Percentiles rank a stretch among this genome's conserved stretches.
phyloP scores from a whole-genome alignment of 30 jellyfish, hydroid and myxozoan genomes.

The Turritopsis rubra region DNA sequence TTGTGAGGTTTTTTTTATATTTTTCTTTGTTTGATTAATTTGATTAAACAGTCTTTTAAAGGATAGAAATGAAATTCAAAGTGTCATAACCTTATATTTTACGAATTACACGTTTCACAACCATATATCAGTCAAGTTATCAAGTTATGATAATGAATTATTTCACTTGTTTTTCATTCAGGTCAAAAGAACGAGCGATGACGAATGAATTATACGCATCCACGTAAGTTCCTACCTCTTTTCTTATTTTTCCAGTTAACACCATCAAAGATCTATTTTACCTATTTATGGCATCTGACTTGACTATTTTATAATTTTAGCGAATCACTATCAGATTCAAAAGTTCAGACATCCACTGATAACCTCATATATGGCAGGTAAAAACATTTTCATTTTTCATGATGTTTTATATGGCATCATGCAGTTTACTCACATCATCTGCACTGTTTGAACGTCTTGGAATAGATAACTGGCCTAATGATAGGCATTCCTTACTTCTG shows the following conservation, averaged over 20 bases:
- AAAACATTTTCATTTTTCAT: neutral
- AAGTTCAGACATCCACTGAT: neutral
- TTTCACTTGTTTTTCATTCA: neutral
- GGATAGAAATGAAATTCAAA: too few relatives aligned
- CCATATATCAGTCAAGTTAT: too few relatives aligned
- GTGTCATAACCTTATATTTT: too few relatives aligned
- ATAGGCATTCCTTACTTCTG: constrained; percentile 5
- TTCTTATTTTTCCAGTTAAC: neutral
- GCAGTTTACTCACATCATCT: constrained; percentile 17
- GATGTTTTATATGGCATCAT: neutral
- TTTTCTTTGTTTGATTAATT: neutral
- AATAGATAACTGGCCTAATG: neutral
- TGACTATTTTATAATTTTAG: neutral
- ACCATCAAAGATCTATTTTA: too few relatives aligned
- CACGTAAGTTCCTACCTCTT: neutral
- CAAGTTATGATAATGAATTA: too few relatives aligned
- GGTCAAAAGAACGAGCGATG: neutral
- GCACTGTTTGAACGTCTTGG: constrained; percentile 30
- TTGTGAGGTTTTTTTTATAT: neutral
- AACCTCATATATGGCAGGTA: constrained; percentile 11
- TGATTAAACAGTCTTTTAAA: neutral
- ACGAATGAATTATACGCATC: neutral
- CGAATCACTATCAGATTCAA: neutral
- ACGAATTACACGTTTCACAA: too few relatives aligned
- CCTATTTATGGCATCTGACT: neutral